Evolutionary conservation across 2,113 vertebrate species (phyloP), one percentile per base, ranked within the genome.

Genomic region (Notarius lentiginosus): DNA sequence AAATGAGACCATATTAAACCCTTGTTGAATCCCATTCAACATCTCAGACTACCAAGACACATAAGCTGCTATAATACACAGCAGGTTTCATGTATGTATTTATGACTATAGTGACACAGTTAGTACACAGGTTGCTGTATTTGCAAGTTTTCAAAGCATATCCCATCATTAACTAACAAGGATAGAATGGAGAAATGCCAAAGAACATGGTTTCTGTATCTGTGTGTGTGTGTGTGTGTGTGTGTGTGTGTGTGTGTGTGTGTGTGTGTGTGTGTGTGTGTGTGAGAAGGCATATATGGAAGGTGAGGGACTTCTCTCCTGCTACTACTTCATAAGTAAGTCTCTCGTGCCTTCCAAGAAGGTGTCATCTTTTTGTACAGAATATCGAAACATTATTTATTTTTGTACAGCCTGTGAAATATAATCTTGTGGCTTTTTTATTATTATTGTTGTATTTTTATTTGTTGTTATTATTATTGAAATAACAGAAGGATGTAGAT

Each of bases 321-420:
- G 90, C 88, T 94, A 91, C 91, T 99, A 99, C 98, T 99, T 99
- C 94, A 97, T 99, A 99, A 99, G 98, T 97, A 99, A 96, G 93
- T 95, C 92, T 96, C 95, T 95, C 96, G 84, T 96, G 93, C 96
- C 97, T 99, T 99, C 97, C 93, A 91, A 90, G 98, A 99, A 99
- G 97, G 97, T 94, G 86, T 93, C 92, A 94, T 96, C 95, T 94
- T 96, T 93, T 95, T 95, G 94, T 95, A 95, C 92, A 96, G 93
- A 96, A 95, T 95, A 94, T 93, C 84, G 91, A 93, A 93, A 94
- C 93, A 85, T 95, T 99, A 99, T 99, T 99, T 99, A 99, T 99
- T 99, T 99, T 99, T 99, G 97, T 99, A 99, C 97, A 97, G 96
- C 95, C 96, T 96, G 95, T 97, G 96, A 97, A 96, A 97, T 96